Evolutionary conservation across 2,888 invertebrate species (phyloP), one percentile per base, ranked within the genome.

Genomic region (Noctua janthina): DNA sequence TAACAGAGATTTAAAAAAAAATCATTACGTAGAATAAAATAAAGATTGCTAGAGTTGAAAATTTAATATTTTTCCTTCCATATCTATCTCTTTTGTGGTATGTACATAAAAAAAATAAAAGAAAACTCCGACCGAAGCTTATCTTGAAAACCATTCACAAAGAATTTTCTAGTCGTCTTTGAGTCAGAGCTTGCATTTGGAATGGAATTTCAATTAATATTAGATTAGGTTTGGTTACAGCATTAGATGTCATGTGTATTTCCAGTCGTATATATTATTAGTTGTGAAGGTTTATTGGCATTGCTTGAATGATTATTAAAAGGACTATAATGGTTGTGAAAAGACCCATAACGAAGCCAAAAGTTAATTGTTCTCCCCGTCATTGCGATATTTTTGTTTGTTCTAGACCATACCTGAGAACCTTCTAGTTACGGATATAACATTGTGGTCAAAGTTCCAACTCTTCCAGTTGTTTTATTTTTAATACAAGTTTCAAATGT

Each of bases 131-230:
- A 59, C 15, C 15, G 17, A 35, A 15, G 43, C 29, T 59, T 15
- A 59, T 81, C 43, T 67, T 35, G 29, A 81, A 74, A 74, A 17
- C 15, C 3, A 43, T 67, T 43, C 49, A 39, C 29, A 70, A 78
- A 51, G 15, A 77, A 70, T 66, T 43, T 59, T 64, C 62, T 56
- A 29, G 39, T 35, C 20, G 39, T 70, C 29, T 49, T 56, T 70
- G 66, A 78, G 35, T 70, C 54, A 4, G 17, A 29, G 68, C 62
- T 77, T 56, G 29, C 7, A 29, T 49, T 77, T 56, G 20, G n/a
- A 70, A 64, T 66, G 83, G 66, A 70, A 83, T 81, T 83, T 83
- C 56, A 77, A 70, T 81, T 83, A 70, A 56, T 49, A 51, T 70
- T 49, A 64, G 54, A 81, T 76, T 83, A 68, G 29, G 7, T 35